Evolutionary conservation across 2,888 invertebrate genomes (phyloP).

Genomic region (Leptopterna dolabrata): DNA sequence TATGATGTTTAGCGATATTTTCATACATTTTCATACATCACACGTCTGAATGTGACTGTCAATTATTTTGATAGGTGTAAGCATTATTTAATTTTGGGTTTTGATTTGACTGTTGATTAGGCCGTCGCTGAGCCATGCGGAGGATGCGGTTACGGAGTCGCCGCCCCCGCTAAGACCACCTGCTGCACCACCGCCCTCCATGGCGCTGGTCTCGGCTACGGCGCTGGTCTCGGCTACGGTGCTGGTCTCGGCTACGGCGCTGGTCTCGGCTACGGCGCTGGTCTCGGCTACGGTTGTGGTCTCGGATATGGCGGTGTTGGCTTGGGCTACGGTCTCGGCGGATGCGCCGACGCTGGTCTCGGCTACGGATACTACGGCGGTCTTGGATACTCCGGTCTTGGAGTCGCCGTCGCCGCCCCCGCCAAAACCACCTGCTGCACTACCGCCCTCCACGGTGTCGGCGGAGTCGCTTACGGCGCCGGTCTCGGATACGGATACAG

Average conservation of each 20-base stretch:
- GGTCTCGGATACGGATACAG: slow-evolving; percentile 10
- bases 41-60: too few relatives aligned
- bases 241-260: slow-evolving; percentile 30
- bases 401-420: slow-evolving; percentile 15
- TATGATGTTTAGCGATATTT: too few relatives aligned
- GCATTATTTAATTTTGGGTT: not conserved
- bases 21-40: too few relatives aligned
- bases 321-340: slow-evolving; percentile 42
- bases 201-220: slow-evolving; percentile 17
- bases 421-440: slow-evolving; percentile 52
- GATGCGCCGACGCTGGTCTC: not conserved
- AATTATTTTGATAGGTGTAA: too few relatives aligned
- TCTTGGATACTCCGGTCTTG: too few relatives aligned
- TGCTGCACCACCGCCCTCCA: slow-evolving; percentile 44
- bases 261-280: slow-evolving; percentile 4
- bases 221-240: not conserved
- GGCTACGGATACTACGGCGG: not conserved
- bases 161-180: slow-evolving; percentile 47
- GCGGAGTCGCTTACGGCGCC: not conserved
- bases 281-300: slow-evolving; percentile 9
- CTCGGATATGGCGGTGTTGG: slow-evolving; percentile 17
- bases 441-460: slow-evolving; percentile 36
- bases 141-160: slow-evolving; percentile 6
- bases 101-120: slow-evolving; percentile 3
- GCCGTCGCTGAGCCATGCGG: slow-evolving; percentile 31